Evolutionary conservation across 2,113 vertebrate genomes (phyloP), one percentile per base, ranked within the genome.

Genomic region (Gobius niger): DNA sequence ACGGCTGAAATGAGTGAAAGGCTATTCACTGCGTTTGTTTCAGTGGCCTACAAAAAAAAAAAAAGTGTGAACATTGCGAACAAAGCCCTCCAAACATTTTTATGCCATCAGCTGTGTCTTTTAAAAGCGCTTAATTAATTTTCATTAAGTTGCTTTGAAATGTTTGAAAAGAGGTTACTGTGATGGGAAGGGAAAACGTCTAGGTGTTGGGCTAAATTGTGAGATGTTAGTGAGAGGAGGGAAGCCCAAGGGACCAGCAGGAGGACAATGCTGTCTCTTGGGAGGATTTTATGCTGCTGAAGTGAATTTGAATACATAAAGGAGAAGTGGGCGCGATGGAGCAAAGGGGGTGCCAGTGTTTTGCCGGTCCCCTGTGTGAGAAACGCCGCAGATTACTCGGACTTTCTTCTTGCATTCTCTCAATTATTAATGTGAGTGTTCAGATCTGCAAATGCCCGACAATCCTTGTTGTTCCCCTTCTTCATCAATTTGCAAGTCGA

Each of bases 251-350:
- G 91, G 92, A 93, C 87, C 80, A 71, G 75, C 76, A 68, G 72
- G 82, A 91, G 88, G 86, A 92, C 92, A 93, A 92, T 91, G 81
- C 81, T 77, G 88, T 83, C 90, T 92, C 92, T 84, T 74, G 89
- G 91, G 93, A 90, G 82, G 80, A 90, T 91, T 93, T 91, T 87
- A 91, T 91, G 90, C 91, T 88, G 88, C 88, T 87, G 90, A 90
- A 92, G 88, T 89, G 89, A 90, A 92, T 91, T 90, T 90, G 89
- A 93, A 93, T 92, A 87, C 85, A 91, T 91, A 90, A 91, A 92
- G 86, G 81, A 88, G 85, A 90, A 90, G 62, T 87, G 41, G 63
- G 81, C 71, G 79, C 79, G 82, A 78, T 83, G 74, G 72, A 70
- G 68, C 84, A 75, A 68, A 77, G 80, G 83, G 83, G 82, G 76